Conservation (phyloP, 2,797 vertebrate species). For the Cetoscarus ocellatus region DNA sequence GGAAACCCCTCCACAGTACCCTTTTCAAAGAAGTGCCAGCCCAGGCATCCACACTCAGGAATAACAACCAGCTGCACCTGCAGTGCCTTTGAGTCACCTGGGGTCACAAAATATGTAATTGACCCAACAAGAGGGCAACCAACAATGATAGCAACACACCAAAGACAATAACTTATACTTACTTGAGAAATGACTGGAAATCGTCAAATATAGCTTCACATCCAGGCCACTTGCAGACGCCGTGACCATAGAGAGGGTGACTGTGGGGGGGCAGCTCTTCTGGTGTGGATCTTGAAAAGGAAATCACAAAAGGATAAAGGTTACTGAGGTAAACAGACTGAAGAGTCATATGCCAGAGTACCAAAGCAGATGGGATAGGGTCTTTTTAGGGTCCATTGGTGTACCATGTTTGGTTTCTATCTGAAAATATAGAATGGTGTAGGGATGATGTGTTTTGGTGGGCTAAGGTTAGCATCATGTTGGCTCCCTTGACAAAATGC, state of each 20-base stretch:
- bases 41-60: conserved; percentile 58
- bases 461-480: too few relatives aligned
- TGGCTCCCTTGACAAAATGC: too few relatives aligned
- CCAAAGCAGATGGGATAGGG: not conserved
- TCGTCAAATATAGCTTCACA: conserved; percentile 98
- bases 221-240: conserved; percentile 99
- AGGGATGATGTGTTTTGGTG: too few relatives aligned
- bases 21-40: conserved; percentile 72
- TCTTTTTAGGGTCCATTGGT: not conserved
- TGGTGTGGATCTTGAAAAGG: conserved; percentile 85
- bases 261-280: conserved; percentile 92
- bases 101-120: conserved; percentile 59
- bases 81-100: conserved; percentile 58
- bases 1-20: conserved; percentile 84
- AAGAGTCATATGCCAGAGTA: not conserved
- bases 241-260: conserved; percentile 97
- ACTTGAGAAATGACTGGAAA: conserved; percentile 98
- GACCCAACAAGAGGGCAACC: conserved; percentile 46
- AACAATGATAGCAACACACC: conserved; percentile 27
- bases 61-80: conserved; percentile 77
- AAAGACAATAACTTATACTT: conserved; percentile 77
- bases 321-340: conserved; percentile 12
- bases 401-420: conserved; percentile 23
- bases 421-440: conserved; percentile 22
- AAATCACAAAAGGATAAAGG: conserved; percentile 30